Conservation (phyloP, 2,888 invertebrate species). For the Ypsolopha scabrella region DNA sequence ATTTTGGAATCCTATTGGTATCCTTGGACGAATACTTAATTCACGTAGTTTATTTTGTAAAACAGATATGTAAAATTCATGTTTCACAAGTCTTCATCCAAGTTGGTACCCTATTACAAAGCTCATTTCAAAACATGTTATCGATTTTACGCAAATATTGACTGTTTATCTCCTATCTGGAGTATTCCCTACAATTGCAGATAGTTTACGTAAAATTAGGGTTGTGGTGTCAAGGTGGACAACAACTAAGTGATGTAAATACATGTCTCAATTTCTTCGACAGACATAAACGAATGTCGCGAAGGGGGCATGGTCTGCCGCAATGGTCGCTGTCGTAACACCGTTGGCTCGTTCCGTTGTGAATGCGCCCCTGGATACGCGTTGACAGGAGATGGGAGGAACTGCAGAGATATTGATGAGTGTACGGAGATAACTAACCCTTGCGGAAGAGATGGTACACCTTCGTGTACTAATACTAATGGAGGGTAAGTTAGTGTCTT, state of each 20-base stretch:
- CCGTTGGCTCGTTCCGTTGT: conserved; percentile 83
- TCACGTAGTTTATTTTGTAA: background rate
- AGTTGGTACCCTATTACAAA: too few relatives aligned
- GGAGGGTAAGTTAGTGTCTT: conserved; percentile 34
- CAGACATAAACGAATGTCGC: conserved; percentile 86
- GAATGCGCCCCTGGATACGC: conserved; percentile 85
- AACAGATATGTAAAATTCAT: background rate
- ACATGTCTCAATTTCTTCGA: background rate
- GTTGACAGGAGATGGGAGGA: conserved; percentile 78
- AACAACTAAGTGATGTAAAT: background rate
- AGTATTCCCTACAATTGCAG: too few relatives aligned
- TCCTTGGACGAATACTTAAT: background rate
- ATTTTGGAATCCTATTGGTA: background rate
- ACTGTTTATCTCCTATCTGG: too few relatives aligned
- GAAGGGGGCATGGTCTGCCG: conserved; percentile 87
- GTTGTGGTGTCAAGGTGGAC: too few relatives aligned
- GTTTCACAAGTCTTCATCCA: background rate
- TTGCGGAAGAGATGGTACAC: conserved; percentile 48
- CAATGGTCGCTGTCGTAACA: conserved; percentile 86
- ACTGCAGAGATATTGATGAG: conserved; percentile 85
- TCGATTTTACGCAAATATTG: too few relatives aligned
- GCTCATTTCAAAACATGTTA: too few relatives aligned
- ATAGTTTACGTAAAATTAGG: too few relatives aligned
- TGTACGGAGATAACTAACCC: conserved; percentile 70
- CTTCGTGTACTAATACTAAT: conserved; percentile 56